A percentile compares a stretch with the other conserved stretches of the same genome.
Conservation (phyloP, 2,113 vertebrate species). For the Bos taurus region ARS-UCD2.0 NC_037348.1:13496001-13496500, state of each 20-base stretch:
- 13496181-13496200: constrained; percentile 12
- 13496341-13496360: background rate
- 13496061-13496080: background rate
- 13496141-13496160: background rate
- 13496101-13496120: background rate
- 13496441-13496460: background rate
- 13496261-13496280: constrained; percentile 14
- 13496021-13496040: background rate
- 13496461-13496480: background rate
- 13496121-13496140: background rate
- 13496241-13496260: background rate
- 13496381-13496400: background rate
- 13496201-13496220: constrained; percentile 8
- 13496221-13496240: background rate
- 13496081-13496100: background rate
- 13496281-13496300: background rate
- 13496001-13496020: background rate
- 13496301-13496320: background rate
- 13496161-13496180: background rate
- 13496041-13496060: background rate
- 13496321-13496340: background rate
- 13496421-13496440: constrained; percentile 17
- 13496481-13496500: background rate
- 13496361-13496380: background rate
- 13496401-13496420: background rate